Conservation (phyloP, 1,140 invertebrate genomes). For the Drosophila tani region DNA sequence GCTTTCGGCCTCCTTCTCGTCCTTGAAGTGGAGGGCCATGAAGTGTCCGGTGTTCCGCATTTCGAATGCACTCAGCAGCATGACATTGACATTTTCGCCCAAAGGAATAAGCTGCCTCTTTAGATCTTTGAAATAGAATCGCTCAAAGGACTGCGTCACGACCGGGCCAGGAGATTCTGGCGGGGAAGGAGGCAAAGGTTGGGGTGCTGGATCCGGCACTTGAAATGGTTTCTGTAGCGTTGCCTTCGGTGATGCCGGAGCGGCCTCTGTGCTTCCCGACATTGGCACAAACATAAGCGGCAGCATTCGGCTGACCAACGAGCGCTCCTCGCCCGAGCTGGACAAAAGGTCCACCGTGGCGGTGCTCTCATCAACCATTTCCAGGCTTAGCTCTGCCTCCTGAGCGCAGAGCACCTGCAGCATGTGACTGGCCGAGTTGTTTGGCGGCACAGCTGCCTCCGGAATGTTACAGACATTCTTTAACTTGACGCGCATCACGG, state of each 20-base stretch:
- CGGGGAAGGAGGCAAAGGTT: constrained; percentile 49
- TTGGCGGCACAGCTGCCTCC: constrained; percentile 20
- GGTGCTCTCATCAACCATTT: constrained; percentile 5
- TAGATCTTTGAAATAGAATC: constrained; percentile 37
- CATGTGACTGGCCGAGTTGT: constrained; percentile 19
- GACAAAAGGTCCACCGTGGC: constrained; percentile 38
- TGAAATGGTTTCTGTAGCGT: not conserved
- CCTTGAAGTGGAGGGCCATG: constrained; percentile 39
- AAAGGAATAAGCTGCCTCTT: constrained; percentile 23
- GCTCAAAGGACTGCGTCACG: constrained; percentile 4
- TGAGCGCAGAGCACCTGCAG: constrained; percentile 14
- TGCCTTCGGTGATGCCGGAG: no score
- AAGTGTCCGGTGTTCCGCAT: constrained; percentile 34
- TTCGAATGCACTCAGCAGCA: constrained; percentile 8
- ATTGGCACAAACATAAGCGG: constrained; percentile 46
- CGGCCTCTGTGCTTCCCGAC: not conserved
- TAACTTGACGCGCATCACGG: constrained; percentile 29
- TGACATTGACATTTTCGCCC: constrained; percentile 13
- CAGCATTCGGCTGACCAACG: constrained; percentile 43
- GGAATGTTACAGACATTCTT: constrained; percentile 45
- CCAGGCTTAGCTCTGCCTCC: constrained; percentile 7
- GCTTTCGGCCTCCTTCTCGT: constrained; percentile 5
- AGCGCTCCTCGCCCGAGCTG: constrained; percentile 11
- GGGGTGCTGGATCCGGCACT: not conserved
- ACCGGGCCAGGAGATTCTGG: constrained; percentile 16